Evolutionary conservation across 2,888 invertebrate genomes (phyloP).

Genomic region (Lasius platythorax): DNA sequence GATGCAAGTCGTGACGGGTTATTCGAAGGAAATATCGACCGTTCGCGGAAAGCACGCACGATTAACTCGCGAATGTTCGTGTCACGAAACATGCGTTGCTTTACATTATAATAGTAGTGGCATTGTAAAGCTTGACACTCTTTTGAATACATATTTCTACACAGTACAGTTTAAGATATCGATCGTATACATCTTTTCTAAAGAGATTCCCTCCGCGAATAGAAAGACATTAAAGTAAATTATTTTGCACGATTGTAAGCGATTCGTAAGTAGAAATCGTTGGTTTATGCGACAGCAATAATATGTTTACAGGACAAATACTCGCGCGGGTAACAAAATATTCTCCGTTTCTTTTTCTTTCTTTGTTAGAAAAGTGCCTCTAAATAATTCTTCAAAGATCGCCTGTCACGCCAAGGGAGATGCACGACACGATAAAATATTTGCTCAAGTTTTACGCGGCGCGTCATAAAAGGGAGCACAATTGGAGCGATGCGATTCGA

Average conservation of each 20-base stretch:
- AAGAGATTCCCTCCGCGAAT: background rate
- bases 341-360: background rate
- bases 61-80: constrained; percentile 20
- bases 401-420: constrained; percentile 38
- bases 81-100: constrained; percentile 34
- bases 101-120: background rate
- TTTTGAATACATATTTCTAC: background rate
- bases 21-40: constrained; percentile 41
- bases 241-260: background rate
- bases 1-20: constrained; percentile 20
- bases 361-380: background rate
- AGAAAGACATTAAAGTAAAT: background rate
- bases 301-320: background rate
- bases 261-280: background rate
- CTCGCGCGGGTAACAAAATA: background rate
- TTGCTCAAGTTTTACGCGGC: constrained; percentile 37
- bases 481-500: constrained; percentile 23
- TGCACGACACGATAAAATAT: constrained; percentile 50
- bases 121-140: background rate
- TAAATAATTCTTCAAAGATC: constrained; percentile 52
- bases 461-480: constrained; percentile 34
- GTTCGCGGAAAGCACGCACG: constrained; percentile 45
- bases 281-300: background rate
- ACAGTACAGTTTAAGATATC: background rate
- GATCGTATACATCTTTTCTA: background rate